A percentile compares a stretch with the other conserved stretches of the same genome.
phyloP scores from a whole-genome alignment of 2,113 vertebrate genomes.

The mouse (Mus musculus) region GRCm39 chr4:36047501-36048000 shows the following conservation, averaged over 20 bases:
- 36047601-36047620: background rate
- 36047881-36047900: background rate
- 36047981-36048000: background rate
- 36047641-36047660: background rate
- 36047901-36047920: too few species aligned
- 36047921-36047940: too few species aligned
- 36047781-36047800: background rate
- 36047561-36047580: background rate
- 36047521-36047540: accelerated
- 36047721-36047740: too few species aligned
- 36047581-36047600: background rate
- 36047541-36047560: background rate
- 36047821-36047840: background rate
- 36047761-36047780: background rate
- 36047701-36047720: background rate
- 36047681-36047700: background rate
- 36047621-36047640: background rate
- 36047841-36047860: background rate
- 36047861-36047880: too few species aligned
- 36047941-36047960: background rate
- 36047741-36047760: too few species aligned
- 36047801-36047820: background rate
- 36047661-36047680: background rate
- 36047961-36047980: background rate
- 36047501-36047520: background rate